A percentile compares a stretch with the other conserved stretches of the same genome.
Evolutionary conservation across 1,140 invertebrate species (phyloP).

Genomic region (Heterodera carotae): DNA sequence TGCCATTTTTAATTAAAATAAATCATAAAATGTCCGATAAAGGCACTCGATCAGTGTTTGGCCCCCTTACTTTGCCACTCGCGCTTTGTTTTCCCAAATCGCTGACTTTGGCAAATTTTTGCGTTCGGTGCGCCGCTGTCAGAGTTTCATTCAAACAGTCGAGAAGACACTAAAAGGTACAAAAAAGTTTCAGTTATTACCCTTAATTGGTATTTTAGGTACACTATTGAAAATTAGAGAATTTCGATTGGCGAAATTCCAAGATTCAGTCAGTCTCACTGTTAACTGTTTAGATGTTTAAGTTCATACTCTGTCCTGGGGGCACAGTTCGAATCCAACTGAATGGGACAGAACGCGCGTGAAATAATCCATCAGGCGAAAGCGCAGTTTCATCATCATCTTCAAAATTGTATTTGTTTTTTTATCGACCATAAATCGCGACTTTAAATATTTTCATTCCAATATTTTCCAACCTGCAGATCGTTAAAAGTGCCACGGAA

Average conservation of each 20-base stretch:
- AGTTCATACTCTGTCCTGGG: constrained; percentile 3
- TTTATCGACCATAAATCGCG: too few relatives aligned
- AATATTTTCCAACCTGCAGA: constrained; percentile 31
- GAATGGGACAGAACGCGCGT: constrained; percentile 9
- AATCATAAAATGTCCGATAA: too few relatives aligned
- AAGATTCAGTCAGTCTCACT: too few relatives aligned
- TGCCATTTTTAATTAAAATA: too few relatives aligned
- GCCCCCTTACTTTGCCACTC: neutral
- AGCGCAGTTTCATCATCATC: neutral
- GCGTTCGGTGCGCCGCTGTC: constrained; percentile 3
- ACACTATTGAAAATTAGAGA: too few relatives aligned
- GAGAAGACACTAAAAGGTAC: constrained; percentile 25
- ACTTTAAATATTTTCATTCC: neutral
- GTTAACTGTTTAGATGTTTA: too few relatives aligned
- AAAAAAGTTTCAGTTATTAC: neutral
- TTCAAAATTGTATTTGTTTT: neutral
- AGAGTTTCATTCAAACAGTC: constrained; percentile 35
- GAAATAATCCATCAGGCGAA: constrained; percentile 13
- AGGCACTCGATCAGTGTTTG: too few relatives aligned
- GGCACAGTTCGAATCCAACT: neutral
- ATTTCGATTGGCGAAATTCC: too few relatives aligned
- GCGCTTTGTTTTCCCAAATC: neutral
- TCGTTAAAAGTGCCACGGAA: constrained; percentile 38
- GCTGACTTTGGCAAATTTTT: neutral
- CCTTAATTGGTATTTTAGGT: neutral